Conservation (phyloP, 2,113 vertebrate species). For the Lepisosteus osseus region DNA sequence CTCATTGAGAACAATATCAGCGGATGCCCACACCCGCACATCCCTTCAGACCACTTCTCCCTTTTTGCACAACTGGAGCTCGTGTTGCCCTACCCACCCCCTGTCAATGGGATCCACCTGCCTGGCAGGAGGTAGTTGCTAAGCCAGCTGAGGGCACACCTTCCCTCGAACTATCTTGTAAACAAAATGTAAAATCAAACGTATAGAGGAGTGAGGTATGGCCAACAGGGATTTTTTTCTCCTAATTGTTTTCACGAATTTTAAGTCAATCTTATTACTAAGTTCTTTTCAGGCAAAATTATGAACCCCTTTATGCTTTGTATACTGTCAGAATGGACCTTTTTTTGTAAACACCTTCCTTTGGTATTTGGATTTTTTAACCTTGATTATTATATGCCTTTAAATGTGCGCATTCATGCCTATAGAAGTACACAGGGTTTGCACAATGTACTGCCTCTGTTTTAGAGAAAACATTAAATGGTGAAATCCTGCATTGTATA, state of each 20-base stretch:
- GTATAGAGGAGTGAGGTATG: conserved; percentile 87
- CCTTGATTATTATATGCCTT: background rate
- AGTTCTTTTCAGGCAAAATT: conserved; percentile 58
- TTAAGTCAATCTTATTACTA: conserved; percentile 80
- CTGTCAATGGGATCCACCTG: conserved; percentile 93
- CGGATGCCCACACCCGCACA: conserved; percentile 93
- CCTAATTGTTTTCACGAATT: conserved; percentile 78
- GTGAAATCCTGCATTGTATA: background rate
- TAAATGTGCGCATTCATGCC: background rate
- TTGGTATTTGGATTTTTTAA: conserved; percentile 46
- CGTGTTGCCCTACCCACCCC: conserved; percentile 85
- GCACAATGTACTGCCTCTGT: background rate
- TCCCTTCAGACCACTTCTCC: conserved; percentile 98
- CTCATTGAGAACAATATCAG: conserved; percentile 94
- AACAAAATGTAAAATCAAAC: conserved; percentile 62
- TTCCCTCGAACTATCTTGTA: conserved; percentile 62
- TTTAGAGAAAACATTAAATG: background rate
- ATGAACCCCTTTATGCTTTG: conserved; percentile 73
- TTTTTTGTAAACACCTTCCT: conserved; percentile 62
- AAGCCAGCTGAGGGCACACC: conserved; percentile 69
- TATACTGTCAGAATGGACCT: conserved; percentile 58
- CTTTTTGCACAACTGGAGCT: conserved; percentile 98
- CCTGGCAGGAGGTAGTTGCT: conserved; percentile 93
- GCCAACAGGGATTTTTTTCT: conserved; percentile 85
- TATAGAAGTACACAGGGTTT: conserved; percentile 7